phyloP scores from a whole-genome alignment of 2,888 invertebrate species.

The Metalampra italica region DNA sequence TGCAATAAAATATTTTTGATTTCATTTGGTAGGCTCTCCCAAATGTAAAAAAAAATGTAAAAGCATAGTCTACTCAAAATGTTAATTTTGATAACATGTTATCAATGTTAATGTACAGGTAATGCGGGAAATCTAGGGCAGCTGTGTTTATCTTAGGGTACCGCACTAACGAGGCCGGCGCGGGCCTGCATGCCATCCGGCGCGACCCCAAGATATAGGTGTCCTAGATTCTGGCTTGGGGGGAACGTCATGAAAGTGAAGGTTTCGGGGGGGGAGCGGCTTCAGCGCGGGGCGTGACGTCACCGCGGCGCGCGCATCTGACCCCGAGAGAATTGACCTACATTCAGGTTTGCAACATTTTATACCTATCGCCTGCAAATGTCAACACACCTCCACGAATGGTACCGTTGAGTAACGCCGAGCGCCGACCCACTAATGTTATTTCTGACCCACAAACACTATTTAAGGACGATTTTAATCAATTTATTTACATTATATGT shows the following conservation, averaged over 20 bases:
- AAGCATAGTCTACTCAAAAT: too few relatives aligned
- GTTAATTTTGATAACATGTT: too few relatives aligned
- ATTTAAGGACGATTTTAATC: slow-evolving; percentile 17
- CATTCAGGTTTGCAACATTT: slow-evolving; percentile 56
- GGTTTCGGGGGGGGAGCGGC: slow-evolving; percentile 14
- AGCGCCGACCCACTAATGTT: slow-evolving; percentile 42
- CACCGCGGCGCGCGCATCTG: slow-evolving; percentile 51
- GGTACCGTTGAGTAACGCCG: slow-evolving; percentile 48
- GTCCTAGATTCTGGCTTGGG: background rate
- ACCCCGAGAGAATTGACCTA: slow-evolving; percentile 57
- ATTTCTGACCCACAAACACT: slow-evolving; percentile 10
- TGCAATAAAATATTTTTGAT: too few relatives aligned
- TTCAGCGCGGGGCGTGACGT: slow-evolving; percentile 52
- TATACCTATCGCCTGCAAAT: slow-evolving; percentile 35
- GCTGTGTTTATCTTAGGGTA: too few relatives aligned
- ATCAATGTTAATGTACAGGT: too few relatives aligned
- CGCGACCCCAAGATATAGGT: background rate
- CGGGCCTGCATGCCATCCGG: background rate
- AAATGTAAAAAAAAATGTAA: too few relatives aligned
- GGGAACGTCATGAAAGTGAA: slow-evolving; percentile 6
- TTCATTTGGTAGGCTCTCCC: too few relatives aligned
- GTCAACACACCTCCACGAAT: slow-evolving; percentile 56
- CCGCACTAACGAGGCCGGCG: background rate
- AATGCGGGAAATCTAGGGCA: too few relatives aligned
- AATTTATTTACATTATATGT: slow-evolving; percentile 9